phyloP scores from a whole-genome alignment of 2,797 vertebrate genomes.

The Macrochelys suwanniensis region DNA sequence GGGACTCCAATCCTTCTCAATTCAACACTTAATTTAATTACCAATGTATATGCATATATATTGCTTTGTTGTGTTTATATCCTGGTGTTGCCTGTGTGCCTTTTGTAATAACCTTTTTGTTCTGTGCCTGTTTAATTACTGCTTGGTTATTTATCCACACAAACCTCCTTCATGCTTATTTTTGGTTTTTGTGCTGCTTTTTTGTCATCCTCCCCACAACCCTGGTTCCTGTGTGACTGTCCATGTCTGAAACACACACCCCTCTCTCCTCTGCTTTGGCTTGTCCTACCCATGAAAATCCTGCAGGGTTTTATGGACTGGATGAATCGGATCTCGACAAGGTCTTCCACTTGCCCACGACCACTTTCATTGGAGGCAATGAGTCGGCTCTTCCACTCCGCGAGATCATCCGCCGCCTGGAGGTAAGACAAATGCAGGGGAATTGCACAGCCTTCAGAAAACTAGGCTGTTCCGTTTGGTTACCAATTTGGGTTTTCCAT shows the following conservation, averaged over 20 bases:
- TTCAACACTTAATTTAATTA: conserved; percentile 58
- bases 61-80: conserved; percentile 34
- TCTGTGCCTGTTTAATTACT: conserved; percentile 55
- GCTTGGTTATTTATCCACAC: conserved; percentile 20
- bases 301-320: conserved; percentile 91
- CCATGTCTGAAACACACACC: background rate
- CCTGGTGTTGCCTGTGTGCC: background rate
- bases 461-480: background rate
- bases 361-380: conserved; percentile 94
- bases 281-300: conserved; percentile 54
- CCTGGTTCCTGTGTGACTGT: conserved; percentile 25
- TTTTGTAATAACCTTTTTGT: background rate
- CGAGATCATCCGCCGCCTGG: conserved; percentile 93
- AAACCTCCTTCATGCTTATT: conserved; percentile 65
- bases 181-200: conserved; percentile 59
- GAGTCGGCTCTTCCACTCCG: conserved; percentile 89
- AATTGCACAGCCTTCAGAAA: fast-evolving
- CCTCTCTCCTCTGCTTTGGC: conserved; percentile 46
- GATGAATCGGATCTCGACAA: conserved; percentile 92
- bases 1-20: conserved; percentile 35
- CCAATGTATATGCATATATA: conserved; percentile 20
- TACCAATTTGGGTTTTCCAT: fast-evolving
- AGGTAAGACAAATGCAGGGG: conserved; percentile 82
- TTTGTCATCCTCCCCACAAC: conserved; percentile 39
- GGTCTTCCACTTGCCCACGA: conserved; percentile 93